These are phyloP conservation scores for Lophochroa leadbeateri DNA, from an alignment of 2,113 vertebrate species.

Conservation along the genomic window DNA sequence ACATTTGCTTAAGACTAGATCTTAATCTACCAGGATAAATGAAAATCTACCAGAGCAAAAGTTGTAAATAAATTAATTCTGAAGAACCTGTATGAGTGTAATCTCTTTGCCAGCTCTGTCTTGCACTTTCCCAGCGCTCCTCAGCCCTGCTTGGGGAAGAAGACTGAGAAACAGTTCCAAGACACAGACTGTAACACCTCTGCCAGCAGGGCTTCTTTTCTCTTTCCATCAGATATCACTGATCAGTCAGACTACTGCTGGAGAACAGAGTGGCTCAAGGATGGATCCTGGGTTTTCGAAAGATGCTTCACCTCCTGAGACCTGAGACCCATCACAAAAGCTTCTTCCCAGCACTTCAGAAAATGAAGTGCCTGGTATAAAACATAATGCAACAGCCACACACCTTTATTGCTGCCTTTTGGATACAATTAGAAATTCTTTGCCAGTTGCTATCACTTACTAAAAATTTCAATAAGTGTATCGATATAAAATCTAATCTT, in stretches of 20 bases:
- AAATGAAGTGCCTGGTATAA: not conserved
- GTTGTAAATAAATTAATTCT: not conserved
- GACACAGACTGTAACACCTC: not conserved
- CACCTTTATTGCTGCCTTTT: not conserved
- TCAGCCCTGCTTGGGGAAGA: not conserved
- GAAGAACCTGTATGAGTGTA: not conserved
- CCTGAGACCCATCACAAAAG: not conserved
- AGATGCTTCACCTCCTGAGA: not conserved
- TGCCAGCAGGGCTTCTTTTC: rapidly evolving
- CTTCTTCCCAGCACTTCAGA: not conserved
- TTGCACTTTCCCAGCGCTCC: not conserved
- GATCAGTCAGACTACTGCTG: not conserved
- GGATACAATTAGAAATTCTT: not conserved
- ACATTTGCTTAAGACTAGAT: not conserved
- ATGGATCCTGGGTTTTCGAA: not conserved
- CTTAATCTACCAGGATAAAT: not conserved
- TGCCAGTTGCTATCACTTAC: not conserved
- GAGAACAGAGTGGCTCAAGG: not conserved
- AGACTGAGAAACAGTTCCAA: not conserved
- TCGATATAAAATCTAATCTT: not conserved
- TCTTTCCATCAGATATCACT: not conserved
- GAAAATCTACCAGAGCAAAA: not conserved
- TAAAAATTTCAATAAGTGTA: not conserved
- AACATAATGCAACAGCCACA: rapidly evolving
- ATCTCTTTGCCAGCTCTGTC: not conserved